phyloP scores from a whole-genome alignment of 2,113 vertebrate genomes.

The Sterrhoptilus dennistouni region DNA sequence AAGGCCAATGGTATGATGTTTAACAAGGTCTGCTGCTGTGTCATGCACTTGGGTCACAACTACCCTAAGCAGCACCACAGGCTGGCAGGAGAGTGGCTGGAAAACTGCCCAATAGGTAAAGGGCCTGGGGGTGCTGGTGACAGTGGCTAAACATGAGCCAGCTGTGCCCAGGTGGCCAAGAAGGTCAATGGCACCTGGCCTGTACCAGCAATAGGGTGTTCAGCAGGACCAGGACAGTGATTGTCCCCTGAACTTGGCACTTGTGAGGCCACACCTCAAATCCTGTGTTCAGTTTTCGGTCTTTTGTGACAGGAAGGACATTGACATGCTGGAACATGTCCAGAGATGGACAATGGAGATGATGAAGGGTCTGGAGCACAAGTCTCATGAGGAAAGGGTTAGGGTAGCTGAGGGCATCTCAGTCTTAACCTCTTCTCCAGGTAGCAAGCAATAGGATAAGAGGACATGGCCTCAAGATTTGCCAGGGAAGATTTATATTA shows the following conservation, averaged over 20 bases:
- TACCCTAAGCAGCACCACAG: background rate
- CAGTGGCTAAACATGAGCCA: background rate
- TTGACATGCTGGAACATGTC: background rate
- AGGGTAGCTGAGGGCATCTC: background rate
- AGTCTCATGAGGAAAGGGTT: background rate
- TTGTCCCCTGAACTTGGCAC: accelerated
- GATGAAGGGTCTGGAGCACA: background rate
- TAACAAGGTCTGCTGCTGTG: accelerated
- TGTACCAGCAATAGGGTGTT: accelerated
- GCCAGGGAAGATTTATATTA: background rate
- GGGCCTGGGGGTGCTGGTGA: too few relatives aligned
- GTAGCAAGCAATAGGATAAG: background rate
- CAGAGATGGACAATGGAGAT: background rate
- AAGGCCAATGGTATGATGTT: too few relatives aligned
- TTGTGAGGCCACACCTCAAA: background rate
- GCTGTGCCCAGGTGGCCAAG: background rate
- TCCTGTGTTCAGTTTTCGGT: background rate
- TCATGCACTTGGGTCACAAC: background rate
- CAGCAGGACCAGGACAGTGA: background rate
- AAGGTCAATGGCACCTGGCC: background rate
- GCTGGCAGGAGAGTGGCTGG: background rate
- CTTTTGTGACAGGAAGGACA: background rate
- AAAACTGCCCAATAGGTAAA: background rate
- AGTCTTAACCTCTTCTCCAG: background rate
- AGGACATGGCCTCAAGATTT: background rate